Conservation (phyloP, 2,113 vertebrate genomes). For the Chunga burmeisteri region DNA sequence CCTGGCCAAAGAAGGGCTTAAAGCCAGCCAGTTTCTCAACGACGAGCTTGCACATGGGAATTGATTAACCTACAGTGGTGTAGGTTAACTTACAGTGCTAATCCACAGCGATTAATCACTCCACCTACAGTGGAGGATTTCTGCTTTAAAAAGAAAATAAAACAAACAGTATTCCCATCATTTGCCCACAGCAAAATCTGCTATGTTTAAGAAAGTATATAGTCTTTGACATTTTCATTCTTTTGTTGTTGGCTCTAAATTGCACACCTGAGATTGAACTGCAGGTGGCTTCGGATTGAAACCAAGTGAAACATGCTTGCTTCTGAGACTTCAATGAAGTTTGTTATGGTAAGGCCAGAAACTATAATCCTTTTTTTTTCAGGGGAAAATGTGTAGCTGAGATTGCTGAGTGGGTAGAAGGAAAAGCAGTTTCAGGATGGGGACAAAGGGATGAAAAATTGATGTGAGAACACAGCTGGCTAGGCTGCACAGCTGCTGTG, state of each 20-base stretch:
- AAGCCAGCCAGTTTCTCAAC: neutral
- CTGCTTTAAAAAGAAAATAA: too few species aligned
- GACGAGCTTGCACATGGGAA: neutral
- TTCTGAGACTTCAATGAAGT: conserved; percentile 9
- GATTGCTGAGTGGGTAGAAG: neutral
- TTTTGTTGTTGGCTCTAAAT: neutral
- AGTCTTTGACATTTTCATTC: neutral
- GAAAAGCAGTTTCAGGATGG: neutral
- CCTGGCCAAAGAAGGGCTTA: neutral
- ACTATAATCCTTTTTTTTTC: neutral
- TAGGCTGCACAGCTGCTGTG: neutral
- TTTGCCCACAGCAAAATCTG: neutral
- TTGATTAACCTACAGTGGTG: neutral
- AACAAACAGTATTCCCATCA: neutral
- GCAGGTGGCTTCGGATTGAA: conserved; percentile 4
- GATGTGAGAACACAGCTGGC: neutral
- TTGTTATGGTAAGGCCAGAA: neutral
- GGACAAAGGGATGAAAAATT: neutral
- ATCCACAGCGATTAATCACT: too few species aligned
- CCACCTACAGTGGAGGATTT: too few species aligned
- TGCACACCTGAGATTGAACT: neutral
- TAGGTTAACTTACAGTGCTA: too few species aligned
- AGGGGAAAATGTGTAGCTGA: neutral
- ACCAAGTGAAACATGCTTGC: neutral
- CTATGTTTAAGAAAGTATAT: neutral